Conservation (phyloP, 2,888 invertebrate genomes). For the Chorisops tibialis region DNA sequence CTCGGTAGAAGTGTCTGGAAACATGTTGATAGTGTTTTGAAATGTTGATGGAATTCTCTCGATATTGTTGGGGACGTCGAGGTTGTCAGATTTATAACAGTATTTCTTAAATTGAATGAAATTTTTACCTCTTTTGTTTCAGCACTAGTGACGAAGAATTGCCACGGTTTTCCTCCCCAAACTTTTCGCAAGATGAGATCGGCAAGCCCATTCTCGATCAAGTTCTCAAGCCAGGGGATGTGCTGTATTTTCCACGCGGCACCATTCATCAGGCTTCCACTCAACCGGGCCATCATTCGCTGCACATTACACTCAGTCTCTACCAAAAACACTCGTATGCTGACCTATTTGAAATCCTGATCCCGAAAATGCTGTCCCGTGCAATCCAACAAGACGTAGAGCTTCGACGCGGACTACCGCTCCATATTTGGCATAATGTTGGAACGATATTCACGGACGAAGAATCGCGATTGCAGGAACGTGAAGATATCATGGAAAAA, state of each 20-base stretch:
- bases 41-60: too few relatives aligned
- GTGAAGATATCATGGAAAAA: slow-evolving; percentile 55
- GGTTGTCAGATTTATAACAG: too few relatives aligned
- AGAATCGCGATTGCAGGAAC: slow-evolving; percentile 47
- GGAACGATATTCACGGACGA: slow-evolving; percentile 65
- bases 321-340: slow-evolving; percentile 89
- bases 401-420: slow-evolving; percentile 75
- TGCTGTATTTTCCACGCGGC: slow-evolving; percentile 91
- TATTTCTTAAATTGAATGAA: too few relatives aligned
- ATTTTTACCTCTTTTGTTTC: neutral
- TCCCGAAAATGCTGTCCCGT: slow-evolving; percentile 71
- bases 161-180: slow-evolving; percentile 78
- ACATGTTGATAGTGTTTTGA: too few relatives aligned
- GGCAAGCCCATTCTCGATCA: slow-evolving; percentile 77
- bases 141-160: slow-evolving; percentile 61
- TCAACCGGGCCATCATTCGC: slow-evolving; percentile 75
- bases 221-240: slow-evolving; percentile 78
- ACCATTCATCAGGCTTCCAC: slow-evolving; percentile 83
- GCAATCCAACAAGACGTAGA: slow-evolving; percentile 69
- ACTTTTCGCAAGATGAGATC: slow-evolving; percentile 70
- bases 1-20: too few relatives aligned
- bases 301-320: slow-evolving; percentile 91
- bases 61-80: too few relatives aligned
- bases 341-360: slow-evolving; percentile 76
- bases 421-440: slow-evolving; percentile 70